These are phyloP conservation scores for Odontomyia ornata DNA, from an alignment of 2,888 invertebrate genomes.

Conservation along the genomic window DNA sequence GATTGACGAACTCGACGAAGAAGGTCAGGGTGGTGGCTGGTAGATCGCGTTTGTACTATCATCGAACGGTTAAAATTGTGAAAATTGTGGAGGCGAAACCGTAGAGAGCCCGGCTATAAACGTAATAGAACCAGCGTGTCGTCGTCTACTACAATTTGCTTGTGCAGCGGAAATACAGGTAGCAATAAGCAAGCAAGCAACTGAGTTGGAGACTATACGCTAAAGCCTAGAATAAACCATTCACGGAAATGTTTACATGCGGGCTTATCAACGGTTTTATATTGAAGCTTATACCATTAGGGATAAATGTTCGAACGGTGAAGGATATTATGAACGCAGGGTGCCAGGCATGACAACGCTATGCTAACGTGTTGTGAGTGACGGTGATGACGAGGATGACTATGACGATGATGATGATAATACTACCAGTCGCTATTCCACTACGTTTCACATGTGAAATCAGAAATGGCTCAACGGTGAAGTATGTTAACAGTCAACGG, in stretches of 20 bases:
- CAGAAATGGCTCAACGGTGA: neutral
- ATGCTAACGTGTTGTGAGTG: no score
- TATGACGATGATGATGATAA: neutral
- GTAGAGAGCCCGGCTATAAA: neutral
- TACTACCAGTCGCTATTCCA: neutral
- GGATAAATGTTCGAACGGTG: conserved; percentile 4
- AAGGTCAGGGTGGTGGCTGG: no score
- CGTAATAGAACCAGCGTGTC: no score
- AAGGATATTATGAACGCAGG: neutral
- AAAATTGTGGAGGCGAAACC: neutral
- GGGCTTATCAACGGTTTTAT: conserved; percentile 31
- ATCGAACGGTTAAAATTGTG: neutral
- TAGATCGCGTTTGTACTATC: neutral
- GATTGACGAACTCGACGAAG: no score
- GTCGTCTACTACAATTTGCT: conserved; percentile 16
- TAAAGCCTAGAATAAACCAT: neutral
- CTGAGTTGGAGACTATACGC: no score
- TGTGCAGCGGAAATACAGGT: conserved; percentile 7
- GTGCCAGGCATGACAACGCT: no score
- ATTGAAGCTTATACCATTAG: conserved; percentile 28
- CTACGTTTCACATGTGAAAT: neutral
- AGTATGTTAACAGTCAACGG: neutral
- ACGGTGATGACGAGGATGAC: neutral
- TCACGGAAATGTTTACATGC: conserved; percentile 33
- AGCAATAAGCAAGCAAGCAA: neutral